Conservation (phyloP, 1,140 invertebrate species). For the Drosophila pandora region DNA sequence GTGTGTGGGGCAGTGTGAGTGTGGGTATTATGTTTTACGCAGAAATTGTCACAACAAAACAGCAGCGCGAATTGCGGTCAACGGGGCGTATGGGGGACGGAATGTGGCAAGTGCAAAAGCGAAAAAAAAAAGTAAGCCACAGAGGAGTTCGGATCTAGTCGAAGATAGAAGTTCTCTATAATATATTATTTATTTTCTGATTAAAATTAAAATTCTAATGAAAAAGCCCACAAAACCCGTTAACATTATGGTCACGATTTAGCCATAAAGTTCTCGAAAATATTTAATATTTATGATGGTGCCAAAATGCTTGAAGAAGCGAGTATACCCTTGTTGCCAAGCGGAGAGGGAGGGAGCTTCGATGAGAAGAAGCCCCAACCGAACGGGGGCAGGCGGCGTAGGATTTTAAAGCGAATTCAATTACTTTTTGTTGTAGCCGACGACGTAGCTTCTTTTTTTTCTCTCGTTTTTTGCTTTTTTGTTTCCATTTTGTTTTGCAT, state of each 20-base stretch:
- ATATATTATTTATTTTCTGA: neutral
- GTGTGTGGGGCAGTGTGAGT: neutral
- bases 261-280: conserved; percentile 2
- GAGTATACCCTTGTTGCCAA: conserved; percentile 35
- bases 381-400: conserved; percentile 23
- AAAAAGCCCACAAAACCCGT: neutral
- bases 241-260: conserved; percentile 30
- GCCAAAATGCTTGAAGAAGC: conserved; percentile 30
- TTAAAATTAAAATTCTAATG: neutral
- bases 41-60: conserved; percentile 76
- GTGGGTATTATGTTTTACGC: conserved; percentile 66
- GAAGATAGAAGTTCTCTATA: conserved; percentile 9
- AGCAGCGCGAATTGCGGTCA: conserved; percentile 66
- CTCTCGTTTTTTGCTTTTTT: conserved; percentile 26
- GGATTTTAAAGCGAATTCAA: conserved; percentile 82
- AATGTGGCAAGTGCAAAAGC: conserved; percentile 24
- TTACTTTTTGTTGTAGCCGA: conserved; percentile 73
- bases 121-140: conserved; percentile 35
- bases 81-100: conserved; percentile 26
- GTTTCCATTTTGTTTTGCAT: conserved; percentile 56
- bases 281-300: conserved; percentile 1
- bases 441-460: conserved; percentile 28
- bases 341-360: conserved; percentile 24
- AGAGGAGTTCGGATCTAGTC: neutral
- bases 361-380: conserved; percentile 57